Evolutionary conservation across 2,888 invertebrate species (phyloP).

Genomic region (Harpalus rubripes): DNA sequence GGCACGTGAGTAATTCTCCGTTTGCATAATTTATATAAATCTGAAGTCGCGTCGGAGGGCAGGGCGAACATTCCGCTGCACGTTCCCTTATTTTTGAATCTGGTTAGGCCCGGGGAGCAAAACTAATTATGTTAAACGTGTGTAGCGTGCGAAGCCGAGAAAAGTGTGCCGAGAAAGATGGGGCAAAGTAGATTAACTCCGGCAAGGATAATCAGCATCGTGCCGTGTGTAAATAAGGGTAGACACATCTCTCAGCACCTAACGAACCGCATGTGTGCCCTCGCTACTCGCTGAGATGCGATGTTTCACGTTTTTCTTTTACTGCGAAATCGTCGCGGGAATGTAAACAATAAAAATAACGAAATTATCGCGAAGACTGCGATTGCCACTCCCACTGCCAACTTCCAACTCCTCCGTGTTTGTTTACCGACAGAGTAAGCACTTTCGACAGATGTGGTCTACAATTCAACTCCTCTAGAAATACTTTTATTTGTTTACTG

Average conservation of each 20-base stretch:
- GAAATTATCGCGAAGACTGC: conserved; percentile 43
- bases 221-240: conserved; percentile 72
- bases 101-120: conserved; percentile 62
- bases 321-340: conserved; percentile 38
- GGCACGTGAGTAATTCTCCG: conserved; percentile 54
- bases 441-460: conserved; percentile 31
- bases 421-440: conserved; percentile 20
- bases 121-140: conserved; percentile 66
- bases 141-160: conserved; percentile 58
- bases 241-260: conserved; percentile 71
- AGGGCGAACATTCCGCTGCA: conserved; percentile 7
- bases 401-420: neutral
- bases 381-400: neutral
- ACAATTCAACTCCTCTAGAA: too few relatives aligned
- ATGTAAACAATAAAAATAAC: conserved; percentile 59
- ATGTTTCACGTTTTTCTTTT: conserved; percentile 54
- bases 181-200: conserved; percentile 72
- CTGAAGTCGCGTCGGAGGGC: conserved; percentile 25
- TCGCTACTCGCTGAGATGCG: conserved; percentile 18
- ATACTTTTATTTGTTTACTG: conserved; percentile 1
- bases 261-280: conserved; percentile 72
- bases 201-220: conserved; percentile 72
- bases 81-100: conserved; percentile 56
- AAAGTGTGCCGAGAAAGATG: conserved; percentile 68
- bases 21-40: conserved; percentile 62